These are phyloP conservation scores for Melanotus villosus DNA, from an alignment of 2,888 invertebrate genomes.

Conservation along the genomic window DNA sequence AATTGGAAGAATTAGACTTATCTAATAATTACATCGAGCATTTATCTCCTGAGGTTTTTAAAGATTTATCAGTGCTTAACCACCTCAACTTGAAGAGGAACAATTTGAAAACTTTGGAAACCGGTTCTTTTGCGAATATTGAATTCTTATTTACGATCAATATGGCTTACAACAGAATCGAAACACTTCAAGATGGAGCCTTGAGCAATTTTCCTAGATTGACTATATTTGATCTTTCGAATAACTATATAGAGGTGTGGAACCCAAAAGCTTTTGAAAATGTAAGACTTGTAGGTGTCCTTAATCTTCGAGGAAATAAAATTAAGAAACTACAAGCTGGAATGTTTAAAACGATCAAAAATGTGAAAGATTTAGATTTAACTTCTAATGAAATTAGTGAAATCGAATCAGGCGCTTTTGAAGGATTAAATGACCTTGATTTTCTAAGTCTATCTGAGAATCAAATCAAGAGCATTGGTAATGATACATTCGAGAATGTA, in stretches of 20 bases:
- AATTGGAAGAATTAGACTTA: neutral
- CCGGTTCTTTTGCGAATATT: neutral
- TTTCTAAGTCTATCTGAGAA: too few species aligned
- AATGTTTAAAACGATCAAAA: neutral
- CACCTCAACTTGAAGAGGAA: constrained; percentile 8
- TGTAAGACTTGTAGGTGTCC: neutral
- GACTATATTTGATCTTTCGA: neutral
- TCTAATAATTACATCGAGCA: constrained; percentile 11
- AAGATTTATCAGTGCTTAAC: neutral
- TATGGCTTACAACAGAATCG: constrained; percentile 17
- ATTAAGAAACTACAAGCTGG: constrained; percentile 3
- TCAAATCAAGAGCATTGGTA: too few species aligned
- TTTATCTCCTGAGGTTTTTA: neutral
- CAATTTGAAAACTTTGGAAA: constrained; percentile 5
- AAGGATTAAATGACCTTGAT: too few species aligned
- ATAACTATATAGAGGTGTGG: constrained; percentile 10
- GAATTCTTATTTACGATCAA: neutral
- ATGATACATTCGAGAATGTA: too few species aligned
- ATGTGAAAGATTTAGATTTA: too few species aligned
- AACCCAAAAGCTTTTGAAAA: constrained; percentile 18
- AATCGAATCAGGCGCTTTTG: too few species aligned
- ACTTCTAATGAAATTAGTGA: too few species aligned
- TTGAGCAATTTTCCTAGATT: neutral
- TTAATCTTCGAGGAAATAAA: constrained; percentile 9
- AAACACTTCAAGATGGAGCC: neutral